Evolutionary conservation across 1,140 invertebrate species (phyloP), one percentile per base, ranked within the genome.

Genomic region (Solen grandis): DNA sequence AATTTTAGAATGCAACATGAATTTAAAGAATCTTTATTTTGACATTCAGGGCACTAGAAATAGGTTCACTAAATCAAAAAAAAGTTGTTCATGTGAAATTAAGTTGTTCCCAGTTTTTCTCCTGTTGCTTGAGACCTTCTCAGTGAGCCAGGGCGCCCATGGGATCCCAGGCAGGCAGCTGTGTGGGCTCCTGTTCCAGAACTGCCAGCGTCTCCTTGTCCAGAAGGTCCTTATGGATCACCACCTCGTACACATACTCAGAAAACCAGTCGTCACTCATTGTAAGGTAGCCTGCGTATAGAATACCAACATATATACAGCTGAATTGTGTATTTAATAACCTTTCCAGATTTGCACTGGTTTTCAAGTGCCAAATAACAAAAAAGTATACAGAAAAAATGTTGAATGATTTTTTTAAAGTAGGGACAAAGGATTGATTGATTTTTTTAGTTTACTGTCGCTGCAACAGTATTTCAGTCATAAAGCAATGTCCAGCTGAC

Each of bases 161-260:
- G 2, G 97, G 97, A 92, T 98, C 97, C 97, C 97, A 98, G 0
- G 97, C 96, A 3, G 97, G 96, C 82, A 98, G 92, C 16, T 96
- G 94, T 62, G 94, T 94, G 0, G 96, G 95, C 78, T 95, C 93
- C 89, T 96, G 94, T 63, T 95, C 93, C 83, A 96, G 96, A 27
- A 97, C 95, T 59, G 94, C 94, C 80, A 97, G 85, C 25, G 97
- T 95, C 60, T 96, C 95, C 27, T 93, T 91, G 1, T 96, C 94
- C 27, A 97, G 94, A 88, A 94, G 95, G 86, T 96, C 96, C 88
- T 96, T 96, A 90, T 97, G 96, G n/a, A 97, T 94, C 0, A 97
- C 96, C 74, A 92, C 87, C 94, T 97, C 97, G 89, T 97, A 98
- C 0, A 96, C 96, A 91, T 96, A 98, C 90, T 98, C 96, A 75